Base-by-base conservation (phyloP, 2,113 vertebrate genomes). In the Otus sunia region DNA sequence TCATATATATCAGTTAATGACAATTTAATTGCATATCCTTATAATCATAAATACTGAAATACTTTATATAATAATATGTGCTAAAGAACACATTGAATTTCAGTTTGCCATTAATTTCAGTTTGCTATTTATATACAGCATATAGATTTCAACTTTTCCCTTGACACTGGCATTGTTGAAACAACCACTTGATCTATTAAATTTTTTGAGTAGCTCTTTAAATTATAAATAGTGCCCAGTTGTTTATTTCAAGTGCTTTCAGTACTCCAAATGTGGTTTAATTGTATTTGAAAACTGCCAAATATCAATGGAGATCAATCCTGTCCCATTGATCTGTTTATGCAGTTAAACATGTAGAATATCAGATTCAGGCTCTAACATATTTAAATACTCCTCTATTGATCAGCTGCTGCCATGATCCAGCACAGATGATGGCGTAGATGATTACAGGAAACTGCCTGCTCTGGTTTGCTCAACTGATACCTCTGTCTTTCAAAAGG, bases 331-430 rank as follows among this genome's bases (percentile, higher is more conserved):
- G 98, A 99, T 98, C 98, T 99, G 98, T 98, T 98, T 98, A 97
- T 95, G 96, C 97, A 98, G 95, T 96, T 97, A 98, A 97, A 97
- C 97, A 98, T 98, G 97, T 96, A 97, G 97, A 98, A 98, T 98
- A 98, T 98, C 98, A 97, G 98, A 98, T 98, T 98, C 98, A 94
- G 96, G 96, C 97, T 98, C 97, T 87, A 98, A 98, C 98, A 99
- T 98, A 98, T 98, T 99, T 98, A 98, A 99, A 99, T 98, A 98
- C 98, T 98, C 97, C 94, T 84, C 95, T 98, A 99, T 99, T 98
- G 98, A 99, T 98, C 98, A 98, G 96, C 92, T 60, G 71, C 97
- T 97, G 94, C 98, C 97, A 98, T 97, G 98, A 98, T 98, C 97
- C 97, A 97, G 98, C 98, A 98, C 97, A 97, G 97, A 98, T 98